A percentile compares a stretch with the other conserved stretches of the same genome.
Conservation (phyloP, 1,140 invertebrate species). For the Aricia agestis region DNA sequence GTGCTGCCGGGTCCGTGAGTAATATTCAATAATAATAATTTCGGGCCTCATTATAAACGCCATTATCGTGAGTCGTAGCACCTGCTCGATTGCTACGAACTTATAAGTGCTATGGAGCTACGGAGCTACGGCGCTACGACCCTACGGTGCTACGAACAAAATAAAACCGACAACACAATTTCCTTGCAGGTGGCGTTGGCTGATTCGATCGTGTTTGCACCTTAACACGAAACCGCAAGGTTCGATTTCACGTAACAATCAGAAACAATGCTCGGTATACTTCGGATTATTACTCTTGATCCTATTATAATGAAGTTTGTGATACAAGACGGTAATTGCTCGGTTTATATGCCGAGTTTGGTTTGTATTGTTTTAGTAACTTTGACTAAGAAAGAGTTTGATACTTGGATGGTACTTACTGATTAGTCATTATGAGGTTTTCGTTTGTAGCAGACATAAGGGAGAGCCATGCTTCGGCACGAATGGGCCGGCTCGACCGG, state of each 20-base stretch:
- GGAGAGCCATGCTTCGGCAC: too few relatives aligned
- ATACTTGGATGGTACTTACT: too few relatives aligned
- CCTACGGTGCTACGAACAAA: not conserved
- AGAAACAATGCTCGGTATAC: not conserved
- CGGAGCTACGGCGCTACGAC: not conserved
- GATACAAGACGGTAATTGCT: conserved; percentile 1
- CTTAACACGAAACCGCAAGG: not conserved
- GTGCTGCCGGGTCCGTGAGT: too few relatives aligned
- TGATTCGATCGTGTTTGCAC: not conserved
- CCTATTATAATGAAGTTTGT: conserved; percentile 8
- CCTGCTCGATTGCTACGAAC: conserved; percentile 14
- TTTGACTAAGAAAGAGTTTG: not conserved
- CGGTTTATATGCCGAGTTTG: not conserved
- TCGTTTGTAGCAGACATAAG: too few relatives aligned
- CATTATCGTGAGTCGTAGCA: conserved; percentile 13
- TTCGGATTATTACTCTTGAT: conserved; percentile 1
- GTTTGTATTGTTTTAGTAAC: not conserved
- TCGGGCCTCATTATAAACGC: not conserved
- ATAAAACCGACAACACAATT: not conserved
- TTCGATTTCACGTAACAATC: not conserved
- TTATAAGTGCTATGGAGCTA: not conserved
- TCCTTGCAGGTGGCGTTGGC: not conserved
- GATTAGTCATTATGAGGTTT: too few relatives aligned
- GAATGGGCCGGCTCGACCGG: too few relatives aligned
- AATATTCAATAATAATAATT: not conserved